These are phyloP conservation scores for Cenopis cana DNA, from an alignment of 2,888 invertebrate genomes.

Conservation along the genomic window DNA sequence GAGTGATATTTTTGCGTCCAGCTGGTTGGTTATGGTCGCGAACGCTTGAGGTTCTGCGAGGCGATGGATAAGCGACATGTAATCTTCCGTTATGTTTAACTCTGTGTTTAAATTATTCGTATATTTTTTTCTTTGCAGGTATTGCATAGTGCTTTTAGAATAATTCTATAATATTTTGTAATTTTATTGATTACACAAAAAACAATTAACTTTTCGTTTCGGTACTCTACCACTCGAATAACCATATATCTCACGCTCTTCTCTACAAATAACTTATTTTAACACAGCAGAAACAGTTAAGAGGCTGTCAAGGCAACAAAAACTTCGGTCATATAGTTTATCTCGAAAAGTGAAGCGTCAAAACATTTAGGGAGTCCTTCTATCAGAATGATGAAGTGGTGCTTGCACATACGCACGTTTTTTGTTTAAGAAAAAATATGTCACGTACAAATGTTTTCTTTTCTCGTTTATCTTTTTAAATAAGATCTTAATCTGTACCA, in stretches of 20 bases:
- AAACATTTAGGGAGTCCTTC: conserved; percentile 54
- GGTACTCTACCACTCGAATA: background rate
- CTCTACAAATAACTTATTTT: conserved; percentile 5
- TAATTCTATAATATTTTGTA: no score
- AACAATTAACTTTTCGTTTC: conserved; percentile 10
- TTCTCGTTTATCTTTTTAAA: conserved; percentile 5
- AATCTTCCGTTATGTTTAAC: no score
- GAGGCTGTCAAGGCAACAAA: conserved; percentile 26
- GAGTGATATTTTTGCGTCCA: no score
- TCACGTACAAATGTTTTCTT: background rate
- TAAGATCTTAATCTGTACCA: background rate
- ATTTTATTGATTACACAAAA: no score
- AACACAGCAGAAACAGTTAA: conserved; percentile 26
- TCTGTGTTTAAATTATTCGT: no score
- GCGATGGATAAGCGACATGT: no score
- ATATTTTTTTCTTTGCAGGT: no score
- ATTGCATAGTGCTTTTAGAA: no score
- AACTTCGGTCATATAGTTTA: conserved; percentile 53
- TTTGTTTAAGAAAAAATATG: conserved; percentile 14
- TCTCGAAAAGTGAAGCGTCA: conserved; percentile 62
- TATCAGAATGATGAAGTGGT: conserved; percentile 22
- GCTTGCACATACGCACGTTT: conserved; percentile 23
- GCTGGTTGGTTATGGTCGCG: no score
- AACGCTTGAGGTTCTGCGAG: no score
- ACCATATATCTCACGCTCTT: conserved; percentile 27